Percentiles rank a stretch among this genome's conserved stretches.
Evolutionary conservation across 2,113 vertebrate genomes (phyloP).

Genomic region (Cebus imitator): DNA sequence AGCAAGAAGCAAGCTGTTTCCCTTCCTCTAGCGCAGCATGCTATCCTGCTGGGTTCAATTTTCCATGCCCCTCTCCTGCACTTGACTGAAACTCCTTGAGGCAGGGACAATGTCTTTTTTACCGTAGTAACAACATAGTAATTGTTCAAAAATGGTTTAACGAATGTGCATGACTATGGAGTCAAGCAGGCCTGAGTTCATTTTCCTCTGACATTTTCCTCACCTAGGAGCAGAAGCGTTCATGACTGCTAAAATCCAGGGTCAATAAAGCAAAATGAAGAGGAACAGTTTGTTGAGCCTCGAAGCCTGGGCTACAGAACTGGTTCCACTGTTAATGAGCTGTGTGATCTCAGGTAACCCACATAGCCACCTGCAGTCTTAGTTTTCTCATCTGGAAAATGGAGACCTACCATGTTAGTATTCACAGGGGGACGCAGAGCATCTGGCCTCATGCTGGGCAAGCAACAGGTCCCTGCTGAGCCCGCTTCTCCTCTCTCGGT

Average conservation of each 20-base stretch:
- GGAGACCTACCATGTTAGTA: not conserved
- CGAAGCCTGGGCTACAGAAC: not conserved
- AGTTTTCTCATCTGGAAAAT: not conserved
- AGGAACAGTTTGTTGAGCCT: not conserved
- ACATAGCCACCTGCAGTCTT: not conserved
- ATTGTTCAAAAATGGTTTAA: not conserved
- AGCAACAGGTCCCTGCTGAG: rapidly evolving
- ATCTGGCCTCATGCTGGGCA: rapidly evolving
- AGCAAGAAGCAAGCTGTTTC: not conserved
- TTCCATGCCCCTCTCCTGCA: not conserved
- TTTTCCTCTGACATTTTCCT: not conserved
- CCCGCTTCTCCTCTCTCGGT: not conserved
- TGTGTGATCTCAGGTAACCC: not conserved
- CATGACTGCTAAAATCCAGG: not conserved
- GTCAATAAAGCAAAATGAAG: rapidly evolving
- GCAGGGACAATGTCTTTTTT: not conserved
- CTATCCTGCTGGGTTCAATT: not conserved
- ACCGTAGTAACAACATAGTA: not conserved
- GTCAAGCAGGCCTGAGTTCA: not conserved
- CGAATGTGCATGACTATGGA: not conserved
- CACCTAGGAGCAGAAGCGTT: not conserved
- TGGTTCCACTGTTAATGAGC: not conserved
- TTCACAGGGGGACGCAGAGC: not conserved
- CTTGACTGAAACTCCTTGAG: not conserved
- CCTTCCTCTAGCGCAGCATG: rapidly evolving